phyloP scores from a whole-genome alignment of 2,113 vertebrate genomes.

The Hippocampus barbouri region DNA sequence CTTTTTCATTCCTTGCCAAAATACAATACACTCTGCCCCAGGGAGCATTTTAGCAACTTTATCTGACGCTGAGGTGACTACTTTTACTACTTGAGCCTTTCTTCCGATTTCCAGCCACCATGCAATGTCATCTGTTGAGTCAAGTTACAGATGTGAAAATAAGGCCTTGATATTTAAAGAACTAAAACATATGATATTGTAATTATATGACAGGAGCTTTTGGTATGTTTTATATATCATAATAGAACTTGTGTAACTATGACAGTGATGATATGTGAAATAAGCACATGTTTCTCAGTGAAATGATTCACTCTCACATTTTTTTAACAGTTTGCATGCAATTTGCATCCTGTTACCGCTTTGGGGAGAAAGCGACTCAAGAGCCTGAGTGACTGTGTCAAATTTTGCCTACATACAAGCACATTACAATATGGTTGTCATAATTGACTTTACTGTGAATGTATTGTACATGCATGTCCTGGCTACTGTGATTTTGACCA shows the following conservation, averaged over 20 bases:
- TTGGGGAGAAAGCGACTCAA: no score
- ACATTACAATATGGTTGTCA: no score
- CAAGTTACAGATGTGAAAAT: constrained; percentile 33
- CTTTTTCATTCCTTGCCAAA: constrained; percentile 8
- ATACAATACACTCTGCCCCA: neutral
- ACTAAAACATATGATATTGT: neutral
- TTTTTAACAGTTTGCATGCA: no score
- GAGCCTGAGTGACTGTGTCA: no score
- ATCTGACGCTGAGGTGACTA: constrained; percentile 27
- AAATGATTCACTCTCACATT: no score
- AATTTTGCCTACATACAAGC: no score
- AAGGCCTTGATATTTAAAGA: constrained; percentile 2
- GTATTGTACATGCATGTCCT: neutral
- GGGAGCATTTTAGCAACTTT: constrained; percentile 39
- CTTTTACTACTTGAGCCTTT: constrained; percentile 31
- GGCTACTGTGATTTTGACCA: neutral
- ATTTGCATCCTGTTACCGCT: no score
- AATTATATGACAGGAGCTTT: constrained; percentile 8
- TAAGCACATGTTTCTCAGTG: neutral
- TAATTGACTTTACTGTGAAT: neutral
- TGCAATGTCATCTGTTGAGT: constrained; percentile 42
- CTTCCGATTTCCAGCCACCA: constrained; percentile 32
- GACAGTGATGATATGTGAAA: neutral
- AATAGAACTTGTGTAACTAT: neutral
- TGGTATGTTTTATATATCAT: neutral